phyloP scores from a whole-genome alignment of 2,888 invertebrate genomes.

The Mythimna lalbum region DNA sequence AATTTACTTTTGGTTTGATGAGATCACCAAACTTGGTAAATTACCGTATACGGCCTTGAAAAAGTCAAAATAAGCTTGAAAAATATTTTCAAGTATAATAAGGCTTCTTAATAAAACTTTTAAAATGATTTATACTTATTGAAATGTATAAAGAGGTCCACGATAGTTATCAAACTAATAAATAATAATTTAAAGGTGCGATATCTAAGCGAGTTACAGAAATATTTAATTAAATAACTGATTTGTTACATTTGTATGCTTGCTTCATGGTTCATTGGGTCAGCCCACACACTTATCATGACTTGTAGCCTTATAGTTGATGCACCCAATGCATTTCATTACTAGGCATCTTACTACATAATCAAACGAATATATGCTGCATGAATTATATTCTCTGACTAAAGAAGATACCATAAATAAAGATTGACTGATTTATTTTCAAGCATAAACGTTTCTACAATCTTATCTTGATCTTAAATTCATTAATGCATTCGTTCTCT shows the following conservation, averaged over 20 bases:
- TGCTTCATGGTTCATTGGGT: conserved; percentile 24
- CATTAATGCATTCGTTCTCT: too few relatives aligned
- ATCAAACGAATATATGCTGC: not conserved
- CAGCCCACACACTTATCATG: conserved; percentile 18
- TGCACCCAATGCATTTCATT: conserved; percentile 44
- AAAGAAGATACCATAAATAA: too few relatives aligned
- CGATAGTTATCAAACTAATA: not conserved
- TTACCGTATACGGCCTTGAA: too few relatives aligned
- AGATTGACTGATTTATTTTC: too few relatives aligned
- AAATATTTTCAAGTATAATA: too few relatives aligned
- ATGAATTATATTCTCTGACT: not conserved
- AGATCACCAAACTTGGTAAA: too few relatives aligned
- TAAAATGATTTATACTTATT: not conserved
- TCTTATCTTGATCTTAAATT: too few relatives aligned
- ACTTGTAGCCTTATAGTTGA: conserved; percentile 19
- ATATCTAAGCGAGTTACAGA: not conserved
- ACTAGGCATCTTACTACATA: not conserved
- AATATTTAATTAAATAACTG: conserved; percentile 14
- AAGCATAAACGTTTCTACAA: too few relatives aligned
- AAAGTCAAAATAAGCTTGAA: too few relatives aligned
- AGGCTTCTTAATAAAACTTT: too few relatives aligned
- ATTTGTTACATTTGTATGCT: conserved; percentile 34
- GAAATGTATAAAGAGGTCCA: not conserved
- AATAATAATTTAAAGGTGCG: not conserved
- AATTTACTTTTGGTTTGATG: too few relatives aligned